Evolutionary conservation across 2,113 vertebrate genomes (phyloP).

Genomic region (Gavia stellata): DNA sequence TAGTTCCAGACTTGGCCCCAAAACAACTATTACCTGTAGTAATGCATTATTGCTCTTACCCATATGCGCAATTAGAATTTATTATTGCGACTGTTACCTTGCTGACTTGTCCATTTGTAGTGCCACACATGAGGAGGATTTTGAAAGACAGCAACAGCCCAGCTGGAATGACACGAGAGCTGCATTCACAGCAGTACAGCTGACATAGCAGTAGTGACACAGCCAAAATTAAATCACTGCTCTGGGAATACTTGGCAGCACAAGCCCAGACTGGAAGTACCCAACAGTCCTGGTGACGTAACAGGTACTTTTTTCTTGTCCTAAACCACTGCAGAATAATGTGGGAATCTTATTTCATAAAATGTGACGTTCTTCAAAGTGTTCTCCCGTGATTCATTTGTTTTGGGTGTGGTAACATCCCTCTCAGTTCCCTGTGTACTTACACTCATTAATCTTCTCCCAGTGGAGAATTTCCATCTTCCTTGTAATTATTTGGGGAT

Average conservation of each 20-base stretch:
- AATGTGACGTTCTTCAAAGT: background rate
- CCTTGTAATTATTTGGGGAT: background rate
- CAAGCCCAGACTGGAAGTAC: background rate
- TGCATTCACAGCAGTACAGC: background rate
- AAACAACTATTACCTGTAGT: background rate
- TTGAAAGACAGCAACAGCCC: conserved; percentile 54
- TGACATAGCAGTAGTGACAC: conserved; percentile 16
- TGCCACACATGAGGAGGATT: background rate
- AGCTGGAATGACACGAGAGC: background rate
- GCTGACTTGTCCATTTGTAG: background rate
- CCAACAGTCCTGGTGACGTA: background rate
- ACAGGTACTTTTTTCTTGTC: background rate
- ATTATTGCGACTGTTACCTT: background rate
- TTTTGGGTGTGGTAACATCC: background rate
- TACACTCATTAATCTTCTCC: background rate
- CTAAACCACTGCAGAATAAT: background rate
- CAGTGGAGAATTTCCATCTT: background rate
- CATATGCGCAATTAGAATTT: background rate
- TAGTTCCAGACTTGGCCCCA: background rate
- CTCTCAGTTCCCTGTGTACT: background rate
- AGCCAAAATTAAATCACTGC: background rate
- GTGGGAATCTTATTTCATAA: background rate
- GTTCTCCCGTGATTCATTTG: background rate
- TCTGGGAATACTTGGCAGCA: background rate
- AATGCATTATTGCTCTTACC: background rate